Percentiles rank a stretch among this genome's conserved stretches.
These are phyloP conservation scores for Otolemur crassicaudatus DNA, from an alignment of 2,797 vertebrate species.

Conservation along the genomic window DNA sequence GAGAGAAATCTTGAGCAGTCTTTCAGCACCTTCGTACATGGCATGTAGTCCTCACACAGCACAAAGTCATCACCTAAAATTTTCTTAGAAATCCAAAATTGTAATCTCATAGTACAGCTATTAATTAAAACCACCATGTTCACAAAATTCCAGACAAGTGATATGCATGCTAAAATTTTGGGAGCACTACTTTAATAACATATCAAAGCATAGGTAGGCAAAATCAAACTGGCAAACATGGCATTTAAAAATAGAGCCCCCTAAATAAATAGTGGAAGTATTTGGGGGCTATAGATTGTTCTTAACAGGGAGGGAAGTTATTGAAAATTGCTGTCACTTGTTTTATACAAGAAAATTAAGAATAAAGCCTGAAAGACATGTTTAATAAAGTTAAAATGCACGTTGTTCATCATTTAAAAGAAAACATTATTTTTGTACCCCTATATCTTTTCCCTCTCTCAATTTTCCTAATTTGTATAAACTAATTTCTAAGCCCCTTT, in stretches of 20 bases:
- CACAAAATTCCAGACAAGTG: not conserved
- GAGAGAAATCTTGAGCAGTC: not conserved
- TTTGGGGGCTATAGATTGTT: not conserved
- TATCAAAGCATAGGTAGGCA: not conserved
- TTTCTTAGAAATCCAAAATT: not conserved
- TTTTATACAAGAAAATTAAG: not conserved
- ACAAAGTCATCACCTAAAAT: not conserved
- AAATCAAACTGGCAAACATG: not conserved
- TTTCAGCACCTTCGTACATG: not conserved
- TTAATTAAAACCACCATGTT: not conserved
- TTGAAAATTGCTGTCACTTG: not conserved
- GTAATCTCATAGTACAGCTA: not conserved
- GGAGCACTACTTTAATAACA: not conserved
- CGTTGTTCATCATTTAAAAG: not conserved
- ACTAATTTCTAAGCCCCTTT: not conserved
- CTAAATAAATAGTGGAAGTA: not conserved
- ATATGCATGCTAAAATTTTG: not conserved
- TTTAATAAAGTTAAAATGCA: not conserved
- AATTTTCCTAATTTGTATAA: not conserved
- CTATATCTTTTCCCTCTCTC: not conserved
- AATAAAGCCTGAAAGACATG: not conserved
- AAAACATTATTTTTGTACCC: not conserved
- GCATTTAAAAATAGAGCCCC: not conserved
- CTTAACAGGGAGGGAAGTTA: not conserved
- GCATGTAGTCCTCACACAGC: not conserved